Evolutionary conservation across 2,888 invertebrate genomes (phyloP).

Genomic region (Drosophila buzzatii): DNA sequence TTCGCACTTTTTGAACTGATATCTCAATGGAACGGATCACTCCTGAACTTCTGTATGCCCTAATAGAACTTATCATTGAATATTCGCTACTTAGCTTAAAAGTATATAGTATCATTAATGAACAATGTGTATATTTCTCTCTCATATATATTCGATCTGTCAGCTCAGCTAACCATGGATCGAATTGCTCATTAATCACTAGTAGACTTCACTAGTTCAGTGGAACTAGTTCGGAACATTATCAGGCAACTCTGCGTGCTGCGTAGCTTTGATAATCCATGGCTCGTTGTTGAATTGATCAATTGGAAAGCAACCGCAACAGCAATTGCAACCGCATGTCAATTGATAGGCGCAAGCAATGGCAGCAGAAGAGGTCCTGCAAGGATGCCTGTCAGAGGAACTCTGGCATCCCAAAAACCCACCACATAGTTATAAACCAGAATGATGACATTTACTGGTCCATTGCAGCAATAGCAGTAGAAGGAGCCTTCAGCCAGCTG

Average conservation of each 20-base stretch:
- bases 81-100: not conserved
- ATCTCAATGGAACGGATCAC: not conserved
- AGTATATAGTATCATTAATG: not conserved
- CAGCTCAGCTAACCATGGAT: too few species aligned
- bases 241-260: not conserved
- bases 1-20: not conserved
- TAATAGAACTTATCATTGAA: not conserved
- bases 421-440: constrained; percentile 17
- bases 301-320: constrained; percentile 61
- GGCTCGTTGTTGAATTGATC: constrained; percentile 64
- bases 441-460: constrained; percentile 68
- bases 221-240: not conserved
- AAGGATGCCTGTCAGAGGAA: not conserved
- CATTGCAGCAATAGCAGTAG: constrained; percentile 11
- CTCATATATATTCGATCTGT: too few species aligned
- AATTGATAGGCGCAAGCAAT: constrained; percentile 52
- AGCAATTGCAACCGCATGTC: constrained; percentile 55
- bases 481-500: constrained; percentile 17
- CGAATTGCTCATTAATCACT: not conserved
- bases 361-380: constrained; percentile 1
- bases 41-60: not conserved
- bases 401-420: not conserved
- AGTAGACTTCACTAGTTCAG: not conserved
- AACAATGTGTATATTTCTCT: not conserved
- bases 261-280: constrained; percentile 57